A percentile compares a stretch with the other conserved stretches of the same genome.
These are phyloP conservation scores for Metacarcinus magister DNA, from an alignment of 2,888 invertebrate genomes.

Conservation along the genomic window DNA sequence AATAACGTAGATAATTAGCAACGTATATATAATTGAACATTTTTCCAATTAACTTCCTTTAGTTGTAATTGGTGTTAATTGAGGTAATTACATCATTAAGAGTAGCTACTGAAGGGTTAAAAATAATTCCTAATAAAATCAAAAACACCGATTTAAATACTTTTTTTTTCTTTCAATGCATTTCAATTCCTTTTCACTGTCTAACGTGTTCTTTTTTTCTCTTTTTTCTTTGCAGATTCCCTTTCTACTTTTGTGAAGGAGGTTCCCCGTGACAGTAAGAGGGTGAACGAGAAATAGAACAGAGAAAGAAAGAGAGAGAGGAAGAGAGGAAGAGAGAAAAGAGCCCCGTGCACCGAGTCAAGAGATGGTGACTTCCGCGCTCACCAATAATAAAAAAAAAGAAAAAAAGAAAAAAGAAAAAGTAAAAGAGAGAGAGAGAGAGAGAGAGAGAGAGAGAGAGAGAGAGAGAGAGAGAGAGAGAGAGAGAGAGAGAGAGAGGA, in stretches of 20 bases:
- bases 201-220: background rate
- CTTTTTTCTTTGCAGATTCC: background rate
- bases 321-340: background rate
- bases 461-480: background rate
- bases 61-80: too few relatives aligned
- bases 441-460: background rate
- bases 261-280: background rate
- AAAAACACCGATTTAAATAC: background rate
- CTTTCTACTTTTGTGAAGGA: background rate
- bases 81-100: too few relatives aligned
- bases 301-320: background rate
- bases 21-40: too few relatives aligned
- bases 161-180: background rate
- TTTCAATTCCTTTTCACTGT: background rate
- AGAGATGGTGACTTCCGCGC: background rate
- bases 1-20: too few relatives aligned
- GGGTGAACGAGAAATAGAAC: background rate
- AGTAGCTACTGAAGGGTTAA: too few relatives aligned
- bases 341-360: background rate
- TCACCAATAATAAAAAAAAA: background rate
- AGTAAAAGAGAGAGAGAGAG: background rate
- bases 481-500: slow-evolving; percentile 3
- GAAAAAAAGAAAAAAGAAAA: background rate
- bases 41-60: too few relatives aligned
- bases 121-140: background rate